Conservation (phyloP, 2,113 vertebrate genomes). For the Chiloscyllium plagiosum region DNA sequence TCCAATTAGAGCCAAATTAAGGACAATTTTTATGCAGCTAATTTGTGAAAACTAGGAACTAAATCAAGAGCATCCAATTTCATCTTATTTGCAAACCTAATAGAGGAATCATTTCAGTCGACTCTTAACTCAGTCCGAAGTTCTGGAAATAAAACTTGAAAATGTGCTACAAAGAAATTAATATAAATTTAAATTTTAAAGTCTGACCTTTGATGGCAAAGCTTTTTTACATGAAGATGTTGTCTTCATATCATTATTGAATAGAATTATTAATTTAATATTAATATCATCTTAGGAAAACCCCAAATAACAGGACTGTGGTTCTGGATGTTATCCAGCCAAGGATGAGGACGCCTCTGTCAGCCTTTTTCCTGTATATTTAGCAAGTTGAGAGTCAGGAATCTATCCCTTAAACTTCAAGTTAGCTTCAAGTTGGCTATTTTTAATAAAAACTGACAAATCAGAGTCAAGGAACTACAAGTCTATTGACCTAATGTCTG, state of each 20-base stretch:
- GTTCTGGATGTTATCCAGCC: not conserved
- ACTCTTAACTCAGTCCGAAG: not conserved
- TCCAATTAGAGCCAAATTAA: not conserved
- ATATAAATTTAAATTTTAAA: constrained; percentile 5
- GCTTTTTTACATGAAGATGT: not conserved
- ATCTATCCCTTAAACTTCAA: not conserved
- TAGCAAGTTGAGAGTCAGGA: too few relatives aligned
- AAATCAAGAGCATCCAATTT: not conserved
- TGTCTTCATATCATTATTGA: not conserved
- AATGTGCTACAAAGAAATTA: not conserved
- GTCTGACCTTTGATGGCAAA: not conserved
- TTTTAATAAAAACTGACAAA: not conserved
- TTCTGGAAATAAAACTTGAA: not conserved
- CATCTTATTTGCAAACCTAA: not conserved
- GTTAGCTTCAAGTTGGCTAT: not conserved
- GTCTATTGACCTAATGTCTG: too few relatives aligned
- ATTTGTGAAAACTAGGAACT: not conserved
- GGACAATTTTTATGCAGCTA: not conserved
- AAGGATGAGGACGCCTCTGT: not conserved
- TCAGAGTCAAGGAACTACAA: not conserved
- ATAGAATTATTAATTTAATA: not conserved
- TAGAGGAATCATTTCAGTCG: not conserved
- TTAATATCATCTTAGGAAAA: not conserved
- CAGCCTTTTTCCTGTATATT: not conserved
- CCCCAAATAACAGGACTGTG: not conserved